phyloP scores from a whole-genome alignment of 2,888 invertebrate genomes.

The Caenorhabditis sp. region DNA sequence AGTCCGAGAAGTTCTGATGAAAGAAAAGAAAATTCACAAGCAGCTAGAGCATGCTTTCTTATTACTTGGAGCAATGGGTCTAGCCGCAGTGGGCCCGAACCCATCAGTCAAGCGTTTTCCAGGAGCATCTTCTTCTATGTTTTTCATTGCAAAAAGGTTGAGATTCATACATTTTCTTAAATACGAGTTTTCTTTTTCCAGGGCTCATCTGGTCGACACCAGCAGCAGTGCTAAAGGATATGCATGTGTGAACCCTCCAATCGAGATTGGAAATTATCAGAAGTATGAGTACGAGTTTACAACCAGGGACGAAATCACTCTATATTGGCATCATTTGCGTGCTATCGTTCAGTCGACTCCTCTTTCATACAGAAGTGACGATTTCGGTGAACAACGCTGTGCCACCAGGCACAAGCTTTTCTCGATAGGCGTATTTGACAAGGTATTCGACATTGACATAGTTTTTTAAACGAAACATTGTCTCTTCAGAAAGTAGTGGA shows the following conservation, averaged over 20 bases:
- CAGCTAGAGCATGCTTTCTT: constrained; percentile 66
- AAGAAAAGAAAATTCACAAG: constrained; percentile 60
- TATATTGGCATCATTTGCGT: constrained; percentile 75
- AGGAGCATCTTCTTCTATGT: constrained; percentile 37
- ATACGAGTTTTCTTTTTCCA: too few relatives aligned
- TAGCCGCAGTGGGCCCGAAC: constrained; percentile 60
- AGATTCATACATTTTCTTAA: too few relatives aligned
- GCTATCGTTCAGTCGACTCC: constrained; percentile 73
- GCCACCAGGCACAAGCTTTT: constrained; percentile 47
- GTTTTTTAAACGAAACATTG: neutral
- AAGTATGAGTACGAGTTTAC: constrained; percentile 65
- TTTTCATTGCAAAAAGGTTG: constrained; percentile 12
- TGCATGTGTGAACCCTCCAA: constrained; percentile 62
- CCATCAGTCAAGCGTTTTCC: constrained; percentile 61
- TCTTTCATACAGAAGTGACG: constrained; percentile 59
- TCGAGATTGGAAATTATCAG: constrained; percentile 57
- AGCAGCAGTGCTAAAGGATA: constrained; percentile 68
- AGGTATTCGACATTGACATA: constrained; percentile 3
- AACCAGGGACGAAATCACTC: constrained; percentile 34
- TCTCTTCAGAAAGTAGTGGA: constrained; percentile 18
- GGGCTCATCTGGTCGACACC: constrained; percentile 66
- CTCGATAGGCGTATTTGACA: constrained; percentile 53
- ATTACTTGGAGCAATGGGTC: constrained; percentile 61
- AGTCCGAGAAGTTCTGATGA: constrained; percentile 57
- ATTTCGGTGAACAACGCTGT: constrained; percentile 13